These are phyloP conservation scores for Rhizoglyphus robini DNA, from an alignment of 1,140 invertebrate genomes.

Conservation along the genomic window DNA sequence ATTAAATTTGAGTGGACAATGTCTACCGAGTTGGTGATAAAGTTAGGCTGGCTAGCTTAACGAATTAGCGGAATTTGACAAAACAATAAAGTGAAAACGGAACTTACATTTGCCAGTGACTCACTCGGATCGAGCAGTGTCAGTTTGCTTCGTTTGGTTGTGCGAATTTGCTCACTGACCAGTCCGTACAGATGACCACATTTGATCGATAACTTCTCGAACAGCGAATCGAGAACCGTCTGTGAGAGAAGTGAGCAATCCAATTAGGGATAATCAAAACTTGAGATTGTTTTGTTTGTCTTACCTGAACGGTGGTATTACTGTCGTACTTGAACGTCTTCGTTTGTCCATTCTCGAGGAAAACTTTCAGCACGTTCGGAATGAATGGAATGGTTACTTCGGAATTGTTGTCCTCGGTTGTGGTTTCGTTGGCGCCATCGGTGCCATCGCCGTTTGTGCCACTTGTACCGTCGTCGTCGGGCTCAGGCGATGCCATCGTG, in stretches of 20 bases:
- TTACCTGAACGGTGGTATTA: conserved; percentile 57
- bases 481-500: too few relatives aligned
- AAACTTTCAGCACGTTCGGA: conserved; percentile 77
- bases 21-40: too few relatives aligned
- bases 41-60: too few relatives aligned
- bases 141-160: conserved; percentile 55
- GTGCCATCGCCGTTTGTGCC: not conserved
- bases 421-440: not conserved
- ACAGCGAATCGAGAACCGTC: conserved; percentile 67
- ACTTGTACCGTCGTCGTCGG: conserved; percentile 44
- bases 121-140: conserved; percentile 67
- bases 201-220: conserved; percentile 66
- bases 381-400: conserved; percentile 51
- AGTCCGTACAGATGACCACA: conserved; percentile 69
- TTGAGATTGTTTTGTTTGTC: not conserved
- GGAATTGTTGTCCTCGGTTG: not conserved
- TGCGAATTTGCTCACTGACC: conserved; percentile 77
- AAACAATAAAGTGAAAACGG: too few relatives aligned
- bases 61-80: too few relatives aligned
- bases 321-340: conserved; percentile 92
- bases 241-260: conserved; percentile 29
- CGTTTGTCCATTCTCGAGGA: conserved; percentile 84
- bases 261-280: not conserved
- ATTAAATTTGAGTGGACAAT: conserved; percentile 17
- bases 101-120: conserved; percentile 60